phyloP scores from a whole-genome alignment of 2,888 invertebrate species.

The Callyntrura guangdongensis region DNA sequence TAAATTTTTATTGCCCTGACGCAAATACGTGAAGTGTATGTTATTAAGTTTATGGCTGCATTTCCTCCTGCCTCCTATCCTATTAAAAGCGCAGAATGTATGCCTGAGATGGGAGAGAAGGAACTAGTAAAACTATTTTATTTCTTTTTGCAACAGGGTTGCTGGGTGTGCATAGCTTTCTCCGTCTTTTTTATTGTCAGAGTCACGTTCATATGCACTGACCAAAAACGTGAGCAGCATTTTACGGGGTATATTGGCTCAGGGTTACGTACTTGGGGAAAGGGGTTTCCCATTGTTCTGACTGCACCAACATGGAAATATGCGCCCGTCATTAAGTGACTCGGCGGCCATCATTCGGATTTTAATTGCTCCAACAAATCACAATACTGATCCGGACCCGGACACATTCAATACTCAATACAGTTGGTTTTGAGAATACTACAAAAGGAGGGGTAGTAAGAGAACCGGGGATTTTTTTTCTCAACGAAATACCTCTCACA shows the following conservation, averaged over 20 bases:
- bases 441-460: too few species aligned
- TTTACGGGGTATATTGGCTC: not conserved
- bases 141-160: constrained; percentile 15
- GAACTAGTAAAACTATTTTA: constrained; percentile 27
- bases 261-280: not conserved
- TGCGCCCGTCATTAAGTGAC: constrained; percentile 34
- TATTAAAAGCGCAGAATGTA: constrained; percentile 16
- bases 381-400: constrained; percentile 24
- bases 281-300: not conserved
- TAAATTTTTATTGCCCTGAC: constrained; percentile 8
- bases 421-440: not conserved
- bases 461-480: too few species aligned
- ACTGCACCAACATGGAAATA: not conserved
- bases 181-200: constrained; percentile 21
- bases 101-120: constrained; percentile 1
- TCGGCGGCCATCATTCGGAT: constrained; percentile 22
- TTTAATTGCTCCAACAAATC: constrained; percentile 54
- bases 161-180: not conserved
- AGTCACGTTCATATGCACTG: constrained; percentile 7
- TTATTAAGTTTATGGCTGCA: constrained; percentile 1
- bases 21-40: not conserved
- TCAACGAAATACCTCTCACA: too few species aligned
- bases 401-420: constrained; percentile 5
- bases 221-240: constrained; percentile 52
- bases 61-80: not conserved